These are phyloP conservation scores for Plebejus argus DNA, from an alignment of 2,888 invertebrate genomes.

Conservation along the genomic window DNA sequence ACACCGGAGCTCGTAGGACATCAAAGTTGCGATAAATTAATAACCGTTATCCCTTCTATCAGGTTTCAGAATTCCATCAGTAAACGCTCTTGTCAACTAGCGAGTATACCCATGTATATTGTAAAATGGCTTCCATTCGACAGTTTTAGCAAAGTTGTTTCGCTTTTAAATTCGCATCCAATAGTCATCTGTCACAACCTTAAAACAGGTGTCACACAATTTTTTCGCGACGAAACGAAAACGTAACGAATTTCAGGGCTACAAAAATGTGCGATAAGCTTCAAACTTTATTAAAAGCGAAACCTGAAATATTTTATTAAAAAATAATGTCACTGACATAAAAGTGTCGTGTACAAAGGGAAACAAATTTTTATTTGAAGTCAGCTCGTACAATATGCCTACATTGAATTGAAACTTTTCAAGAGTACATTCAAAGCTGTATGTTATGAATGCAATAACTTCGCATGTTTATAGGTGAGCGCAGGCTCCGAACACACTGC, in stretches of 20 bases:
- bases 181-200: background rate
- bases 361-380: conserved; percentile 29
- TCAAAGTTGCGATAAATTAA: no score
- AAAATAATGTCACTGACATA: conserved; percentile 18
- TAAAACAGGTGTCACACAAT: background rate
- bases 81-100: no score
- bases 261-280: background rate
- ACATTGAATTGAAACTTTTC: conserved; percentile 34
- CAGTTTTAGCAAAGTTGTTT: background rate
- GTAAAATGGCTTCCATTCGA: background rate
- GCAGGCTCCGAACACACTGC: background rate
- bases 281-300: background rate
- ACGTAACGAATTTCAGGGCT: background rate
- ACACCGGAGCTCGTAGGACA: no score
- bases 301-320: conserved; percentile 15
- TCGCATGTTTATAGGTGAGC: conserved; percentile 29
- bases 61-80: no score
- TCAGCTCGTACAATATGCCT: conserved; percentile 34
- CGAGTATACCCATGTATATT: no score
- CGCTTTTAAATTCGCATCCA: background rate
- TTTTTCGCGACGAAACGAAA: background rate
- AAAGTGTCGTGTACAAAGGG: conserved; percentile 21
- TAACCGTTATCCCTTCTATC: no score
- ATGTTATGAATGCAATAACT: conserved; percentile 37
- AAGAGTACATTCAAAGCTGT: conserved; percentile 37